Conservation (phyloP, 2,113 vertebrate genomes). For the Atractosteus spatula region DNA sequence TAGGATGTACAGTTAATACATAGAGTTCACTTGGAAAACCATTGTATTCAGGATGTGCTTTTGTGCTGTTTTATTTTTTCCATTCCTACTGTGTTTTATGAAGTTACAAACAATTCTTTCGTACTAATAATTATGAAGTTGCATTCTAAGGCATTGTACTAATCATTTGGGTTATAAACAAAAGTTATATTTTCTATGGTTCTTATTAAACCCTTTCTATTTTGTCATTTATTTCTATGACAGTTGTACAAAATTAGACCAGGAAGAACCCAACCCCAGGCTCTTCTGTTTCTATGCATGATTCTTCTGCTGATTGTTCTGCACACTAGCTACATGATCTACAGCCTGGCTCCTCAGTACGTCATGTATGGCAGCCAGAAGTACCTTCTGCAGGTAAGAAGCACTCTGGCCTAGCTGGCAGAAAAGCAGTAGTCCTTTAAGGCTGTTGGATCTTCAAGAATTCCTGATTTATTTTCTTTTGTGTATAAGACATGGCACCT, state of each 20-base stretch:
- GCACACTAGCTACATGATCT: conserved; percentile 96
- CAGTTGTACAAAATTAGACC: conserved; percentile 95
- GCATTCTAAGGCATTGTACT: not conserved
- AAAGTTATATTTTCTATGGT: not conserved
- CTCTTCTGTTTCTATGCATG: conserved; percentile 96
- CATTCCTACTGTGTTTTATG: too few species aligned
- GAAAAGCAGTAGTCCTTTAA: too few species aligned
- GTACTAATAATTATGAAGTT: not conserved
- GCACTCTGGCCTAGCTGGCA: not conserved
- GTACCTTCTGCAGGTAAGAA: conserved; percentile 82
- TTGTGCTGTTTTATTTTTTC: not conserved
- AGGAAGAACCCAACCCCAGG: conserved; percentile 87
- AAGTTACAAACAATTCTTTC: too few species aligned
- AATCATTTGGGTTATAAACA: not conserved
- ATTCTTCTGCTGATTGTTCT: conserved; percentile 95
- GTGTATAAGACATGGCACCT: too few species aligned
- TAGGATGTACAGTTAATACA: too few species aligned
- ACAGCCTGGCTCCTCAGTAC: conserved; percentile 95
- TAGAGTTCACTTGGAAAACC: too few species aligned
- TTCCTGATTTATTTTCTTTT: too few species aligned
- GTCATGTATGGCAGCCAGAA: conserved; percentile 99
- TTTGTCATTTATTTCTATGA: conserved; percentile 25
- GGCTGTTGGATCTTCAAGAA: too few species aligned
- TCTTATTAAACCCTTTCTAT: not conserved
- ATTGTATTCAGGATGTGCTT: too few species aligned